These are phyloP conservation scores for Onychorhynchus coronatus DNA, from an alignment of 2,113 vertebrate genomes.

Conservation along the genomic window DNA sequence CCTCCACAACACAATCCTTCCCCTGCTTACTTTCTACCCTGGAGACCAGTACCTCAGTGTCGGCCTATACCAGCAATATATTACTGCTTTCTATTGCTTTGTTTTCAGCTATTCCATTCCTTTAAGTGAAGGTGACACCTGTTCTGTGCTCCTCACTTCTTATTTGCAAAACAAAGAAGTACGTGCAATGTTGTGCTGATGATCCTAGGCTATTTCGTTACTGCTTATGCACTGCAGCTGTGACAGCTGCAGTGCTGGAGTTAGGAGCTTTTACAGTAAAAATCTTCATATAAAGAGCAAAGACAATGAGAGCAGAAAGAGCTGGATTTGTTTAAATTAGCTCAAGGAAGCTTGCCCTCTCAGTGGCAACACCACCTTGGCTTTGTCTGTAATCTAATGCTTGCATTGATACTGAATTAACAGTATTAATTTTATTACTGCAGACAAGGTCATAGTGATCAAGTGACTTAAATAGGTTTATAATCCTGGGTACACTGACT, in stretches of 20 bases:
- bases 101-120: not conserved
- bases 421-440: not conserved
- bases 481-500: not conserved
- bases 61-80: not conserved
- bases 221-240: not conserved
- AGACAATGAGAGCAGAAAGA: not conserved
- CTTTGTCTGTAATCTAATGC: not conserved
- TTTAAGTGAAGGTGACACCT: not conserved
- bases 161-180: not conserved
- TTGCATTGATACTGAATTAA: not conserved
- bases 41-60: not conserved
- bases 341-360: not conserved
- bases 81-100: not conserved
- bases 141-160: not conserved
- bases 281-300: not conserved
- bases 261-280: not conserved
- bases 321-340: not conserved
- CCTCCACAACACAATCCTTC: not conserved
- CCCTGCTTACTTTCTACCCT: accelerated
- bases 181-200: not conserved
- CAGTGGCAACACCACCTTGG: not conserved
- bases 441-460: not conserved
- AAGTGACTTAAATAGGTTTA: not conserved
- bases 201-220: not conserved
- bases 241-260: not conserved